Evolutionary conservation across 2,797 vertebrate species (phyloP).

Genomic region (Brachyalestes nurse): DNA sequence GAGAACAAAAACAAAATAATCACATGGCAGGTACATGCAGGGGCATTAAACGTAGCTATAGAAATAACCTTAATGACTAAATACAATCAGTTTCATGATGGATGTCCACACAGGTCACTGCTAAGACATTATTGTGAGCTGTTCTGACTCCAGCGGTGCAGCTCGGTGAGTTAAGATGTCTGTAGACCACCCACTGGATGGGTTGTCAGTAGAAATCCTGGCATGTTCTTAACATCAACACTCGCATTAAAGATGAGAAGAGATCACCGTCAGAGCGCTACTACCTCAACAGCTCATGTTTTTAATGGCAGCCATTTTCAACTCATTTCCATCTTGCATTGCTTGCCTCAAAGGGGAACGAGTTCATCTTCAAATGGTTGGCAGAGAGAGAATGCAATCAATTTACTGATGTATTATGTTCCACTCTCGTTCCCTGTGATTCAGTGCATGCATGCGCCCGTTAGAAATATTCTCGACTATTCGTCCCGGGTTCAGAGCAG

Average conservation of each 20-base stretch:
- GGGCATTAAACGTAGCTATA: background rate
- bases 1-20: conserved; percentile 33
- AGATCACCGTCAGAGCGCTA: background rate
- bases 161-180: background rate
- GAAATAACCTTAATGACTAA: background rate
- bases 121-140: background rate
- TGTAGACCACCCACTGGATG: background rate
- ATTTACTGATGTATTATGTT: background rate
- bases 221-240: background rate
- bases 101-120: background rate
- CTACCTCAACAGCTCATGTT: background rate
- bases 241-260: background rate
- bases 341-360: background rate
- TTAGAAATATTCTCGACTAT: background rate
- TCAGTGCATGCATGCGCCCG: background rate
- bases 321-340: conserved; percentile 10
- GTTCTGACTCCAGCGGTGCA: background rate
- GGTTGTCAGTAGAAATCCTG: background rate
- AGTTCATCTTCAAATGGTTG: background rate
- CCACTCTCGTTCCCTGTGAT: background rate
- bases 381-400: background rate
- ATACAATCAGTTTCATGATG: background rate
- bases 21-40: background rate
- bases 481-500: background rate
- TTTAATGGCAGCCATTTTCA: background rate